Percentiles rank a stretch among this genome's conserved stretches.
phyloP scores from a whole-genome alignment of 2,113 vertebrate species.

The Acanthochromis polyacanthus region DNA sequence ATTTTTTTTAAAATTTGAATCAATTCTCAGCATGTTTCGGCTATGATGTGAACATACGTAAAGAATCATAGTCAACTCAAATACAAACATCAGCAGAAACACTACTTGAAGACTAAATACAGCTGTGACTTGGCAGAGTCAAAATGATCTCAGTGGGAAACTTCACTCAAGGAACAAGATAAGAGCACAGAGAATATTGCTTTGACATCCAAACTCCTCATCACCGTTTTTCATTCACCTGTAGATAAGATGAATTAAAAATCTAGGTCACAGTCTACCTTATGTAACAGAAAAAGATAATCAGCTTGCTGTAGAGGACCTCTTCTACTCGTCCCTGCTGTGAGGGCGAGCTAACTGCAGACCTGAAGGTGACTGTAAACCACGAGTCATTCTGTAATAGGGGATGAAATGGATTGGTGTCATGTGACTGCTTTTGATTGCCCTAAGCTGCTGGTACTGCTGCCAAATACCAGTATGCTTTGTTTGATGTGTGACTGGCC shows the following conservation, averaged over 20 bases:
- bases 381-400: slow-evolving; percentile 54
- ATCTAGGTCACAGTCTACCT: not conserved
- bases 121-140: not conserved
- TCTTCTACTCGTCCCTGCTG: slow-evolving; percentile 5
- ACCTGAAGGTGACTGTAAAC: slow-evolving; percentile 63
- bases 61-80: too few relatives aligned
- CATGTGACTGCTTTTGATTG: slow-evolving; percentile 76
- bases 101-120: not conserved
- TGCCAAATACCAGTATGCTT: slow-evolving; percentile 71
- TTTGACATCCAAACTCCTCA: not conserved
- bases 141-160: not conserved
- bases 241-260: not conserved
- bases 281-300: not conserved
- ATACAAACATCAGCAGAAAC: not conserved
- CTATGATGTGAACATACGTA: too few relatives aligned
- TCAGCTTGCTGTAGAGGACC: not conserved
- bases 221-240: not conserved
- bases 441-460: slow-evolving; percentile 58
- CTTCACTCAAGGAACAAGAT: not conserved
- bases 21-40: too few relatives aligned
- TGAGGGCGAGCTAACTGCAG: slow-evolving; percentile 16
- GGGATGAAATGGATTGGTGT: slow-evolving; percentile 60
- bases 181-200: not conserved
- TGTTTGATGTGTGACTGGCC: slow-evolving; percentile 72
- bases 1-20: too few relatives aligned